Conservation (phyloP, 2,113 vertebrate genomes). For the Apteryx mantelli region DNA sequence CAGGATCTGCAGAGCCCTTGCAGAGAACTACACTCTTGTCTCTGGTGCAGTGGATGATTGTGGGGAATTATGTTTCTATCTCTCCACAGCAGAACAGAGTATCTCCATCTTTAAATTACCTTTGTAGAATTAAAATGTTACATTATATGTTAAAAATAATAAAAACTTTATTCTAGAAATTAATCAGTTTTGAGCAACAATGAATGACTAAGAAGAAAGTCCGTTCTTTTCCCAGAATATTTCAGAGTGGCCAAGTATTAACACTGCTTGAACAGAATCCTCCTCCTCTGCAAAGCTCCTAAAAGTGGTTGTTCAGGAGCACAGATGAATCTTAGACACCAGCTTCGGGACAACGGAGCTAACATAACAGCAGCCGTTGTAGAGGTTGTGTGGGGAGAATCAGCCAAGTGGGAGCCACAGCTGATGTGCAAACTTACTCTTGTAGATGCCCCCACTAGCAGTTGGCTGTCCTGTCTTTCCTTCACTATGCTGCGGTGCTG, state of each 20-base stretch:
- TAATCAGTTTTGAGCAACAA: background rate
- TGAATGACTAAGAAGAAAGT: background rate
- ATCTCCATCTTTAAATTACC: background rate
- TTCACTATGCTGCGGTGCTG: fast-evolving
- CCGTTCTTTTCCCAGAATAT: background rate
- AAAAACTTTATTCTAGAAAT: background rate
- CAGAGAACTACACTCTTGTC: background rate
- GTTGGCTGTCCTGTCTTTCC: background rate
- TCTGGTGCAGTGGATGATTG: background rate
- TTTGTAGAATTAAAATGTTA: background rate
- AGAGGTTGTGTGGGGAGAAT: background rate
- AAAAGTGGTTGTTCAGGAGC: background rate
- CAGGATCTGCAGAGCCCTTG: background rate
- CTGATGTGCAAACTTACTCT: fast-evolving
- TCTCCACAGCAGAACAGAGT: background rate
- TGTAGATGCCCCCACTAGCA: background rate
- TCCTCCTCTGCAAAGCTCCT: background rate
- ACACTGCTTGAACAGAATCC: background rate
- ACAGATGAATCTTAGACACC: background rate
- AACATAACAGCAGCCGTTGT: fast-evolving
- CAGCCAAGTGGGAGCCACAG: background rate
- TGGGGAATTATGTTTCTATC: background rate
- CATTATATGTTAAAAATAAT: background rate
- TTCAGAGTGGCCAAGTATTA: background rate
- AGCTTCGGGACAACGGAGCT: background rate